Base-by-base conservation (phyloP, 2,113 vertebrate genomes). In the Hylia prasina region DNA sequence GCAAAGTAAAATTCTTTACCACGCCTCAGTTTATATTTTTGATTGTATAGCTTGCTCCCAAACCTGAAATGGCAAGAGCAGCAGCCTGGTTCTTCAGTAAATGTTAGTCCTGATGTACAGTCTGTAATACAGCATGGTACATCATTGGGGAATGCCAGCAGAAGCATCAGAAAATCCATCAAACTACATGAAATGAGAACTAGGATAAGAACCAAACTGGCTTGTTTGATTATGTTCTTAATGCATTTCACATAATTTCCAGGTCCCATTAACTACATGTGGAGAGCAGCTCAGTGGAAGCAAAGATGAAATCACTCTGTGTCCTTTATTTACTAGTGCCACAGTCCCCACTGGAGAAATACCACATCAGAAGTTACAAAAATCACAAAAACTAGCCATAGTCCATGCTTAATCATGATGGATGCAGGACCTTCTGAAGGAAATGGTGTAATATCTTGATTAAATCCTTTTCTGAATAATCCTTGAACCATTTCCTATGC, bases 381-480 rank as follows among this genome's bases (percentile, higher is more conserved):
- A 84, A 51, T 23, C 51, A 87, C 58, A 53, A 76, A 47, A 73
- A 10, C 13, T 31, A 44, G 35, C 14, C 37, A 33, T 2, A 40
- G 39, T 33, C 58, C 45, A 18, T 42, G 24, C 50, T 45, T 66
- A 66, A 33, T 82, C 54, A 54, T 27, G 16, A 42, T 73, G 24
- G 45, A 93, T 44, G 45, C 47, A 82, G 17, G 9, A 86, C 8
- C 9, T 90, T 85, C 42, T 69, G 54, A 82, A 69, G 75, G 35
- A 93, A 90, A 90, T 71, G 75, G 68, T 80, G 65, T 15, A 84
- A 83, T 28, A 75, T 79, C 76, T 83, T 89, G 39, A 86, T 63
- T 77, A 86, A 86, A 90, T 58, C 64, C 45, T 63, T 69, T 81
- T 86, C 79, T 92, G 85, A 92, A 92, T 86, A 85, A 96, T 68